Conservation (phyloP, 2,888 invertebrate species). For the Caenorhabditis sp. region DNA sequence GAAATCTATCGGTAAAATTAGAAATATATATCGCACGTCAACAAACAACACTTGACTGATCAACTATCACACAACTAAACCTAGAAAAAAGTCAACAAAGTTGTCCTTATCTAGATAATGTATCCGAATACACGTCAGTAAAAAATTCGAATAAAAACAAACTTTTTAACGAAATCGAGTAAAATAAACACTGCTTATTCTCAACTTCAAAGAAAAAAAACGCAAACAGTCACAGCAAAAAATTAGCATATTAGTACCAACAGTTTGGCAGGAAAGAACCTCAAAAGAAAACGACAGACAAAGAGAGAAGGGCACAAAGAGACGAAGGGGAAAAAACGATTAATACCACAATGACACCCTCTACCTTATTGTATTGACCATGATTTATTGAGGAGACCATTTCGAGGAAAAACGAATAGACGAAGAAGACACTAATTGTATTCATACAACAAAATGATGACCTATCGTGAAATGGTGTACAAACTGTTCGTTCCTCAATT, state of each 20-base stretch:
- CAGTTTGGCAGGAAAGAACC: background rate
- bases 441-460: background rate
- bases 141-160: too few species aligned
- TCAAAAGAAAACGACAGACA: background rate
- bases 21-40: too few species aligned
- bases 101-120: too few species aligned
- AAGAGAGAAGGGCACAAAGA: background rate
- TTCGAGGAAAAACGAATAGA: background rate
- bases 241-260: background rate
- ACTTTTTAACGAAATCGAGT: too few species aligned
- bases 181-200: too few species aligned
- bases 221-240: background rate
- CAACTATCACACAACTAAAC: too few species aligned
- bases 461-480: background rate
- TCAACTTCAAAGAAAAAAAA: too few species aligned
- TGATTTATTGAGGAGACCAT: conserved; percentile 1
- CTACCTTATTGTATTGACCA: background rate
- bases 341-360: background rate
- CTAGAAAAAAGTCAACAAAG: too few species aligned
- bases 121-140: too few species aligned
- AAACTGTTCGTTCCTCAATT: too few species aligned
- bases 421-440: background rate
- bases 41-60: too few species aligned
- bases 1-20: too few species aligned
- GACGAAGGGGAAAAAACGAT: background rate